These are phyloP conservation scores for Onychomys leucogaster DNA, from an alignment of 2,797 vertebrate species.

Conservation along the genomic window DNA sequence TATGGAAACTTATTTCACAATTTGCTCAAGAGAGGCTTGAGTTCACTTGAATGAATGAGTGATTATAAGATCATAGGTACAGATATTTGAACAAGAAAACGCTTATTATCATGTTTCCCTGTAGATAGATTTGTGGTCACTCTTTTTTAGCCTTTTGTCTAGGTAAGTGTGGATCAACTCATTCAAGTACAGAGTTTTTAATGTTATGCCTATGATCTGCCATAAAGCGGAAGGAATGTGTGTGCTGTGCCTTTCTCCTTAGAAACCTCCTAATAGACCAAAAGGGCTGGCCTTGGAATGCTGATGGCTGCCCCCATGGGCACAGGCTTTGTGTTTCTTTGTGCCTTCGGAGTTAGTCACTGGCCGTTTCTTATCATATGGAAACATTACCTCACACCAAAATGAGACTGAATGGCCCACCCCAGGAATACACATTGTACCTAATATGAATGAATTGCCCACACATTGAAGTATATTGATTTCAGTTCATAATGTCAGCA, in stretches of 20 bases:
- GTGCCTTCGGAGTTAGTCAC: background rate
- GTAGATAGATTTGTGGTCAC: background rate
- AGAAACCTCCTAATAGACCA: background rate
- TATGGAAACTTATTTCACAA: background rate
- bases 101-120: background rate
- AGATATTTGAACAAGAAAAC: background rate
- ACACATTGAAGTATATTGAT: background rate
- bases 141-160: background rate
- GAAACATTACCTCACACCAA: background rate
- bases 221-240: background rate
- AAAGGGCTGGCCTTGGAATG: background rate
- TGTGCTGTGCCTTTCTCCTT: background rate
- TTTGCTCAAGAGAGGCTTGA: background rate
- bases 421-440: rapidly evolving
- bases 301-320: background rate
- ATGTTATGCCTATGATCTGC: rapidly evolving
- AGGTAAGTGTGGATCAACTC: background rate
- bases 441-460: background rate
- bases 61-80: background rate
- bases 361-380: background rate
- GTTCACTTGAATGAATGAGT: background rate
- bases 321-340: rapidly evolving
- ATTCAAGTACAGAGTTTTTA: background rate
- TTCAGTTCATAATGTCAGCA: background rate
- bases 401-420: background rate